Base-by-base conservation (phyloP, 2,888 invertebrate species). In the Xiphydria camelus region DNA sequence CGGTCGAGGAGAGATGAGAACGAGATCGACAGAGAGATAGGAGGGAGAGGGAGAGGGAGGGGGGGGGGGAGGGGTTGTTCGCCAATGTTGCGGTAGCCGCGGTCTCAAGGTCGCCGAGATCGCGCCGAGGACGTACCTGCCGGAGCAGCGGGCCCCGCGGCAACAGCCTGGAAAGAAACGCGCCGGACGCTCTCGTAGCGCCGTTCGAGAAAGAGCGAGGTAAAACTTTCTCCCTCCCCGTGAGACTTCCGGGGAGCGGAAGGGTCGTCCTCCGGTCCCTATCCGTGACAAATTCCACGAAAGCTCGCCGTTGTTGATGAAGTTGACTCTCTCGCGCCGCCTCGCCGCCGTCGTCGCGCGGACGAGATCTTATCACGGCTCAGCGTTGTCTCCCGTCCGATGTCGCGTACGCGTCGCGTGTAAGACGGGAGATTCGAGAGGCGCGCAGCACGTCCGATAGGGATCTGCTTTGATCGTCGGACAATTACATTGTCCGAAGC, bases 21-120 rank as follows among this genome's bases (percentile, higher is more conserved):
- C 43, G 33, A 25, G 49, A 25, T 23, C 35, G 20, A 51, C 44
- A 44, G 45, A 50, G 43, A 41, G 47, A 35, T 44, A 47, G 49
- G 45, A 51, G 49, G 32, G 29, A 53, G 40, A 54, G 46, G 47
- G 44, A 26, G 41, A 14, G 19, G 15, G 39, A n/a, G 44, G 51
- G n/a, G 53, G 46, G 50, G 54, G 49, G 53, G 55, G 44, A 45
- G 53, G 61, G 62, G 59, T 57, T 59, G 59, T 57, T 60, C 56
- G 54, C 52, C 59, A 52, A 56, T 55, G 62, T 63, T 65, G 61
- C 49, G 57, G 62, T 59, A 57, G 62, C 51, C 47, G 44, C 34
- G 45, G 53, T 48, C 47, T 49, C 66, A 66, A 66, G 65, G 65
- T 66, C 64, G 58, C 33, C 65, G 52, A 54, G 65, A 64, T 63